These are phyloP conservation scores for Romanogobio albipinnatus DNA, from an alignment of 2,113 vertebrate species.

Conservation along the genomic window DNA sequence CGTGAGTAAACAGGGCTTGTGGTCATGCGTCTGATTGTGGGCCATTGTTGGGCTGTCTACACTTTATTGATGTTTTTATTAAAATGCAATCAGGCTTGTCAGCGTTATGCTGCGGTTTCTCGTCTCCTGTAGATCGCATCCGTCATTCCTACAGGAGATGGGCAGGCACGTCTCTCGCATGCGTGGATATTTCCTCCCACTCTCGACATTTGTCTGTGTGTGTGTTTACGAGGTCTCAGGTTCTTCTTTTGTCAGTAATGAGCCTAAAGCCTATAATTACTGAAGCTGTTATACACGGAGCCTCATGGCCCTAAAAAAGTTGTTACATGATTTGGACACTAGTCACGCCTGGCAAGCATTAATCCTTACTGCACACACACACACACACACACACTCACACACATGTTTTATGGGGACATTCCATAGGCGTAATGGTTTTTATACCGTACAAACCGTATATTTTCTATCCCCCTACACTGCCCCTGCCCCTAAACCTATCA, in stretches of 20 bases:
- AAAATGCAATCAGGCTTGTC: slow-evolving; percentile 7
- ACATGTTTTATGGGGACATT: too few relatives aligned
- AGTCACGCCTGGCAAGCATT: background rate
- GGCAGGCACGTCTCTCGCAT: background rate
- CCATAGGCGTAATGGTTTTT: too few relatives aligned
- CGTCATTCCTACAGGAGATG: background rate
- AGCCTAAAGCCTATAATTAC: slow-evolving; percentile 4
- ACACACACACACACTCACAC: background rate
- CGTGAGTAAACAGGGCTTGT: background rate
- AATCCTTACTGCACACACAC: background rate
- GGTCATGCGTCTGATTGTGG: background rate
- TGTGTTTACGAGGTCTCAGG: background rate
- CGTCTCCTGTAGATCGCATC: background rate
- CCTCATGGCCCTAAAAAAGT: background rate
- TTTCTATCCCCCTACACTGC: too few relatives aligned
- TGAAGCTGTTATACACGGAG: background rate
- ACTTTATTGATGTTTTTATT: slow-evolving; percentile 29
- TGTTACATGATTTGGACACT: background rate
- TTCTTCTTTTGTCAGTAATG: slow-evolving; percentile 7
- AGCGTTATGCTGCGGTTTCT: background rate
- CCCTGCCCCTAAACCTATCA: too few relatives aligned
- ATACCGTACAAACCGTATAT: too few relatives aligned
- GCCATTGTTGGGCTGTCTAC: background rate
- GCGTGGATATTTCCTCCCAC: background rate
- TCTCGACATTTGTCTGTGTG: background rate